Evolutionary conservation across 2,797 vertebrate genomes (phyloP).

Genomic region (Sebastes vulpes): DNA sequence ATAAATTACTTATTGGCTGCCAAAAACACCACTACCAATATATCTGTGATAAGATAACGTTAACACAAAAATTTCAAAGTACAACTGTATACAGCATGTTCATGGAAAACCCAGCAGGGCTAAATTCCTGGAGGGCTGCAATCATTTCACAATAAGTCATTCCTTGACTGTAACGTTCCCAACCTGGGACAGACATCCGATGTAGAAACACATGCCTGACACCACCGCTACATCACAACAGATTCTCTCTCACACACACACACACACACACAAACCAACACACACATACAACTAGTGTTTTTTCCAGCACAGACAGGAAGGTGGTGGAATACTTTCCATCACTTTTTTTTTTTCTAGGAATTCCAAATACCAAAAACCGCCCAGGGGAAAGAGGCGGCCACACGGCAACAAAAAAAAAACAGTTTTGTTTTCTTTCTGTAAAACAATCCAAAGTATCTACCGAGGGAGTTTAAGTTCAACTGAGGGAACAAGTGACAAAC

Average conservation of each 20-base stretch:
- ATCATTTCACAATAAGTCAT: slow-evolving; percentile 18
- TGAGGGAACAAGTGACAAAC: slow-evolving; percentile 63
- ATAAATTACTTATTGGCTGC: neutral
- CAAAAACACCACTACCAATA: neutral
- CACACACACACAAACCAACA: neutral
- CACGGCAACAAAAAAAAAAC: neutral
- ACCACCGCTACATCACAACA: neutral
- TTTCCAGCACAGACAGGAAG: slow-evolving; percentile 62
- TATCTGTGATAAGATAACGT: neutral
- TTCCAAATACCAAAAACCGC: slow-evolving; percentile 62
- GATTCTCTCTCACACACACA: slow-evolving; percentile 4
- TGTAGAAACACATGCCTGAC: slow-evolving; percentile 2
- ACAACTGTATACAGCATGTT: neutral
- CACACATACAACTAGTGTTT: slow-evolving; percentile 40
- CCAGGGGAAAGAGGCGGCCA: slow-evolving; percentile 45
- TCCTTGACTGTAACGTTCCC: slow-evolving; percentile 13
- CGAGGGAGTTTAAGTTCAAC: slow-evolving; percentile 38
- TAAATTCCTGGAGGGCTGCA: neutral
- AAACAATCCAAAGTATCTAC: slow-evolving; percentile 48
- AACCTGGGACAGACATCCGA: neutral
- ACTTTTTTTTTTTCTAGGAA: slow-evolving; percentile 41
- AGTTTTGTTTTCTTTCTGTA: slow-evolving; percentile 53
- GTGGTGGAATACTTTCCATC: slow-evolving; percentile 53
- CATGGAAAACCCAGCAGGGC: neutral
- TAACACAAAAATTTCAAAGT: neutral